Conservation (phyloP, 2,888 invertebrate species). For the Polydrusus pterygomalis region DNA sequence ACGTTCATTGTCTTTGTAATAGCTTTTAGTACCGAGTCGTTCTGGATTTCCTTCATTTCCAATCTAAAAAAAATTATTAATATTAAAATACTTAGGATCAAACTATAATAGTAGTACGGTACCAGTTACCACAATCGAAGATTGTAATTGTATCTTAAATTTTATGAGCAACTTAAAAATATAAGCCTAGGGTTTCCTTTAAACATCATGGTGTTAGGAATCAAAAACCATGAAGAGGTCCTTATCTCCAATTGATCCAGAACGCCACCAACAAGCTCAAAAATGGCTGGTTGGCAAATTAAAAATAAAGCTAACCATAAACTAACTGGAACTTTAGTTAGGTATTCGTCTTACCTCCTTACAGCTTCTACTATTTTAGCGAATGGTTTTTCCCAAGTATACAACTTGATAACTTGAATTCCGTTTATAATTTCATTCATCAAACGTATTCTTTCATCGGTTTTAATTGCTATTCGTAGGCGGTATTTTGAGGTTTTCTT, state of each 20-base stretch:
- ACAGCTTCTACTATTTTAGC: constrained; percentile 60
- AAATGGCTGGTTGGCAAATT: too few species aligned
- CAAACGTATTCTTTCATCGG: constrained; percentile 79
- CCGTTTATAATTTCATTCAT: constrained; percentile 84
- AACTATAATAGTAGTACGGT: background rate
- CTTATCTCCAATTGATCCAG: too few species aligned
- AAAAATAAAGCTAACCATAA: too few species aligned
- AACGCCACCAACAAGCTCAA: too few species aligned
- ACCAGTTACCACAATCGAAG: too few species aligned
- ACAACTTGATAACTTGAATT: constrained; percentile 65
- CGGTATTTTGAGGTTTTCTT: constrained; percentile 66
- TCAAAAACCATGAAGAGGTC: too few species aligned
- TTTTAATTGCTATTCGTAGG: constrained; percentile 75
- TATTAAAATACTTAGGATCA: too few species aligned
- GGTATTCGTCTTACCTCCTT: constrained; percentile 56
- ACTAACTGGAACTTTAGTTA: too few species aligned
- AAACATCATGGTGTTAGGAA: too few species aligned
- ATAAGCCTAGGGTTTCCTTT: too few species aligned
- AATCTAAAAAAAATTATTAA: constrained; percentile 20
- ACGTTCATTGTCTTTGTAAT: constrained; percentile 80
- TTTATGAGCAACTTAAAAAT: too few species aligned
- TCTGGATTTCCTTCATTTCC: constrained; percentile 80
- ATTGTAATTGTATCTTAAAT: too few species aligned
- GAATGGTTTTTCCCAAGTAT: constrained; percentile 64
- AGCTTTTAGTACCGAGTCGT: constrained; percentile 79